Evolutionary conservation across 1,140 invertebrate genomes (phyloP), one percentile per base, ranked within the genome.

Genomic region (Ceratoteleas bidentatus): DNA sequence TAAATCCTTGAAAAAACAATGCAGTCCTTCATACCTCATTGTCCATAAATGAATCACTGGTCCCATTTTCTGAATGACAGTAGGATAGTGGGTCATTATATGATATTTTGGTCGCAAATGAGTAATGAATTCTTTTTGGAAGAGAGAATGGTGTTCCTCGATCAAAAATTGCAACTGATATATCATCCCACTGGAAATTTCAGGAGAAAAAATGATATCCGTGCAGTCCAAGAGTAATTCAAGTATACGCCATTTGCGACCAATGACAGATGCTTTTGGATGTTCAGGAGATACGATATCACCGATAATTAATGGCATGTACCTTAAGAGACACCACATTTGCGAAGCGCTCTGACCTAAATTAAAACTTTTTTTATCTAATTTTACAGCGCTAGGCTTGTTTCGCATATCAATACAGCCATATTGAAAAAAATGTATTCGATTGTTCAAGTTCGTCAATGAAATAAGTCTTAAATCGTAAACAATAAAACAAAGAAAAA

Each of bases 391-490:
- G 58, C 66, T 82, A 14, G 79, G 66, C 49, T 70, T 70, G 13
- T 40, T 70, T 33, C 47, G 8, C 11, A 49, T 70, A 34, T 70
- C 66, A 16, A 66, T 52, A 13, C 45, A 54, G 9, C 72, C 76
- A 58, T 77, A 84, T 49, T 76, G 50, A 74, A 85, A 85, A 36
- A 53, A 58, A 7, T 62, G 2, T 8, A 85, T 69, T 56, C 58
- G 43, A 15, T 76, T 47, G 45, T 84, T 84, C 2, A 82, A 60
- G 5, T 78, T 32, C 15, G 36, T 15, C 2, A 84, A 14, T 45
- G 43, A 54, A 14, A 84, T 66, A 34, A 80, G 3, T 61, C 65
- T 60, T 7, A 43, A 38, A 14, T 81, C 60, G 9, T 47, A 34
- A 32, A 66, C 56, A 24, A 77, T 53, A 45, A 64, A 73, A 54